Conservation (phyloP, 2,113 vertebrate genomes). For the Cacatua alba region DNA sequence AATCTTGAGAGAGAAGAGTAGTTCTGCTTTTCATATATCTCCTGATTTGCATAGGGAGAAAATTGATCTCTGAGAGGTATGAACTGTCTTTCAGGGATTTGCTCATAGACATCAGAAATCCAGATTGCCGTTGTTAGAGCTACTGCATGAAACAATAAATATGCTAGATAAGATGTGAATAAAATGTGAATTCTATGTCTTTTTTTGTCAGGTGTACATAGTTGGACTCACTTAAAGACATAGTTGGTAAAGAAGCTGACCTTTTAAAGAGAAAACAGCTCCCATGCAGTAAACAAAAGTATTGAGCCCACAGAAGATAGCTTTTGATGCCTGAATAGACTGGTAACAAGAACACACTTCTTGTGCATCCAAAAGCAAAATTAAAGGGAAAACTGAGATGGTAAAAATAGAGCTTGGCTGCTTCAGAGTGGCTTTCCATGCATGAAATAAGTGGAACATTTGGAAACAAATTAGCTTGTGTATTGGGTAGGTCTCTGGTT, state of each 20-base stretch:
- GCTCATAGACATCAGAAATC: not conserved
- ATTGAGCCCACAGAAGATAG: not conserved
- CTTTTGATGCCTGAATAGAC: not conserved
- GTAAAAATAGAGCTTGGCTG: slow-evolving; percentile 25
- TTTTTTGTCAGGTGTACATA: not conserved
- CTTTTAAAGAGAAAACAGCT: not conserved
- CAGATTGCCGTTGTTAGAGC: not conserved
- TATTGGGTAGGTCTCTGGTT: not conserved
- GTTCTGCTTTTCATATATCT: not conserved
- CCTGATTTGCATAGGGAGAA: not conserved
- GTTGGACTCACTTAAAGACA: not conserved
- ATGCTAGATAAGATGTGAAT: not conserved
- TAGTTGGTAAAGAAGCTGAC: not conserved
- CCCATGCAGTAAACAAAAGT: not conserved
- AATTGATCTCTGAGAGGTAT: not conserved
- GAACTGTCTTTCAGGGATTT: not conserved
- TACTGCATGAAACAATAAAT: not conserved
- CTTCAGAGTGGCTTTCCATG: not conserved
- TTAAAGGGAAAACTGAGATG: not conserved
- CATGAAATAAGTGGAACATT: not conserved
- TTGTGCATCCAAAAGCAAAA: not conserved
- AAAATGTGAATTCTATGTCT: not conserved
- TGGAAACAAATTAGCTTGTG: slow-evolving; percentile 19
- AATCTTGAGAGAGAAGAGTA: not conserved
- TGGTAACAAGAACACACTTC: not conserved